Evolutionary conservation across 1,140 invertebrate species (phyloP), one percentile per base, ranked within the genome.

Genomic region (Psix sp.): DNA sequence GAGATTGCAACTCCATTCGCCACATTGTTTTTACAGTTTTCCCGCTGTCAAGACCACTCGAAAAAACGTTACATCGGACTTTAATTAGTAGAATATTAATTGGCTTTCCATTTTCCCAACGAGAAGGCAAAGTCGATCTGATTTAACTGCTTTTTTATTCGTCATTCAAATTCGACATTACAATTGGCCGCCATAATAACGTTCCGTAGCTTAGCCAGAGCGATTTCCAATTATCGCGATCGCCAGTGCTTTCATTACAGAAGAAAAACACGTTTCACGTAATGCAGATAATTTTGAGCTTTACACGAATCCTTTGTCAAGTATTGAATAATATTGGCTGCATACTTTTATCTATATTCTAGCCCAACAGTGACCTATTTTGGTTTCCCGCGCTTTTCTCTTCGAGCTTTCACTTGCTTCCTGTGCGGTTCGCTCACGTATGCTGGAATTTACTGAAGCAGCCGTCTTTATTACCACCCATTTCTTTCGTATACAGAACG

Each of bases 281-380:
- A 85, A 21, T 73, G 33, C 9, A 9, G 4, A 49, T 79, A 85
- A 79, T 81, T 85, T 5, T 56, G 75, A 0, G 43, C 56, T 38
- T 85, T 84, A 36, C 82, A 83, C 10, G 82, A 77, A 17, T 81
- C 49, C 4, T 46, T 72, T 0, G 84, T 85, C n/a, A 84, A 79
- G 18, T 76, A 71, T 26, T 77, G 70, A 29, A 85, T 79, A 33
- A 82, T 77, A 54, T 82, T 84, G n/a, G 48, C 70, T 1, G 82
- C 84, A 33, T 77, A 80, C 49, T 84, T 85, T 3, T 78, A 39
- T 56, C 74, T 76, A 15, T 39, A 42, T 13, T 66, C 26, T 3
- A 80, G 78, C 38, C 73, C 77, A 36, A 74, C 66, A 4, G 49
- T 33, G 38, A 80, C 29, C 49, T 75, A 79, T 42, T 48, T 65